A percentile compares a stretch with the other conserved stretches of the same genome.
Conservation (phyloP, 1,140 invertebrate species). For the Neodiprion lecontei region DNA sequence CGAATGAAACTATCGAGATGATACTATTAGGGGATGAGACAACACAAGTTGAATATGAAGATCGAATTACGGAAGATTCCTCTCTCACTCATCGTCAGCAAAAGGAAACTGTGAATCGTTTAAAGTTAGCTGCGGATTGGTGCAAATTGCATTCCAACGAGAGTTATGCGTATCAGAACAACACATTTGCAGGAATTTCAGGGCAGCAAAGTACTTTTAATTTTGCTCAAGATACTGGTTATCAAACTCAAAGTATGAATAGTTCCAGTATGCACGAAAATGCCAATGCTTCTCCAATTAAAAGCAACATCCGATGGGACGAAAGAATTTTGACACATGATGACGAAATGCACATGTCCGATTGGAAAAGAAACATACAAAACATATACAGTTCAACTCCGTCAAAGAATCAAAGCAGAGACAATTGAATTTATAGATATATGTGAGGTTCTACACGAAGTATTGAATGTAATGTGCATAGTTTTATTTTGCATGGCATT, state of each 20-base stretch:
- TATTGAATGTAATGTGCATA: too few species aligned
- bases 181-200: constrained; percentile 37
- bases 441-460: too few species aligned
- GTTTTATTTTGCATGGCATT: too few species aligned
- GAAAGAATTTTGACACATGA: constrained; percentile 36
- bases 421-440: constrained; percentile 15
- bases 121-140: constrained; percentile 33
- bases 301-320: constrained; percentile 36
- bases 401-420: constrained; percentile 38
- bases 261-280: constrained; percentile 41
- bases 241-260: constrained; percentile 53
- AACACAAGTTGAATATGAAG: constrained; percentile 22
- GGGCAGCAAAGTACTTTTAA: constrained; percentile 43
- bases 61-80: not conserved
- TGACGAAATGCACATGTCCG: constrained; percentile 40
- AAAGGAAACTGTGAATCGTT: constrained; percentile 26
- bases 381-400: constrained; percentile 55
- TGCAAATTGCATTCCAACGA: constrained; percentile 39
- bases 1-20: constrained; percentile 22
- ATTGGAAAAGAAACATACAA: constrained; percentile 48
- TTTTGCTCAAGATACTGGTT: constrained; percentile 52
- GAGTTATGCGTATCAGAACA: constrained; percentile 39
- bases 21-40: constrained; percentile 24
- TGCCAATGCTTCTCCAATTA: constrained; percentile 33
- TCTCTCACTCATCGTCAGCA: not conserved